Conservation (phyloP, 2,888 invertebrate genomes). For the Apamea anceps region DNA sequence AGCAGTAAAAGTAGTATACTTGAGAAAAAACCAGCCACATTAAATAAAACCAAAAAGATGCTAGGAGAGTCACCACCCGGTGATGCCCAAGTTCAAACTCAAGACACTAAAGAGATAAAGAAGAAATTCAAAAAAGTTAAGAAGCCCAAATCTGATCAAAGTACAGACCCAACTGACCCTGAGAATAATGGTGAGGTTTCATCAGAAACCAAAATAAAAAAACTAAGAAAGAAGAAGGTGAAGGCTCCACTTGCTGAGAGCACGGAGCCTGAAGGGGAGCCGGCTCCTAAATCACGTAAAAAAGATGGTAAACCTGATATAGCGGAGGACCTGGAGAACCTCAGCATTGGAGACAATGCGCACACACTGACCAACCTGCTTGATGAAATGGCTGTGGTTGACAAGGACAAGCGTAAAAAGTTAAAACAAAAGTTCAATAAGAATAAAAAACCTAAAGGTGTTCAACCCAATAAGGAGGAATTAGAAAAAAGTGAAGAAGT, state of each 20-base stretch:
- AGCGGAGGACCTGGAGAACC: conserved; percentile 79
- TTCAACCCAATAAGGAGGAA: conserved; percentile 60
- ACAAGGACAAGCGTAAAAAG: conserved; percentile 80
- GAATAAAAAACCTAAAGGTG: conserved; percentile 65
- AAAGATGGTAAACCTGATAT: conserved; percentile 78
- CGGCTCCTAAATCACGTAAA: conserved; percentile 73
- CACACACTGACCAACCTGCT: conserved; percentile 81
- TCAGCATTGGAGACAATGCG: conserved; percentile 84
- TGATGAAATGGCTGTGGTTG: conserved; percentile 85
- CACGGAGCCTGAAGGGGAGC: conserved; percentile 72
- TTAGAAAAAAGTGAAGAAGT: conserved; percentile 70
- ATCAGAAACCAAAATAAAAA: conserved; percentile 65
- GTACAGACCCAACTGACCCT: conserved; percentile 57
- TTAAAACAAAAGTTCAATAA: conserved; percentile 74
- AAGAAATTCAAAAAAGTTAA: conserved; percentile 72
- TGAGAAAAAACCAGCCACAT: conserved; percentile 50
- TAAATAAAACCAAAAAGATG: conserved; percentile 61
- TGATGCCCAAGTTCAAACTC: conserved; percentile 36
- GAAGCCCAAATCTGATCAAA: conserved; percentile 60
- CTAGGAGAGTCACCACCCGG: conserved; percentile 41
- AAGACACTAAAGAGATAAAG: conserved; percentile 63
- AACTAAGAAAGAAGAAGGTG: conserved; percentile 78
- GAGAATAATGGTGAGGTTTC: conserved; percentile 63
- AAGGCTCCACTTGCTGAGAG: conserved; percentile 56
- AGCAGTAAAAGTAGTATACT: conserved; percentile 43